These are phyloP conservation scores for Poeciliopsis paucimaculata DNA, from an alignment of 2,797 vertebrate species.

Conservation along the genomic window DNA sequence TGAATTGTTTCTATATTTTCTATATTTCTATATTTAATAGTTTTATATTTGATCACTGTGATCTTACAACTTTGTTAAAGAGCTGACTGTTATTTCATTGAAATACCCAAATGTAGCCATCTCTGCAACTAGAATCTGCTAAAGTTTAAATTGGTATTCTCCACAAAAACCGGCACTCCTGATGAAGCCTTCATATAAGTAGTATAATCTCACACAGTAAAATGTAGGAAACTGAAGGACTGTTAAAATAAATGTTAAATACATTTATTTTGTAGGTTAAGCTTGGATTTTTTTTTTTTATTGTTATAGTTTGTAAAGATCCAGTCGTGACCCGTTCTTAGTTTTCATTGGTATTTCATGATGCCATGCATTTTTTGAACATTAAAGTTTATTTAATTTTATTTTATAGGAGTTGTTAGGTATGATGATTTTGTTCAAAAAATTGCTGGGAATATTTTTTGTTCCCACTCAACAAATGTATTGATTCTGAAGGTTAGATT, in stretches of 20 bases:
- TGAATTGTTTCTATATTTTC: background rate
- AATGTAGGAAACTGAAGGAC: background rate
- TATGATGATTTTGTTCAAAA: background rate
- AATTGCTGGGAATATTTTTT: background rate
- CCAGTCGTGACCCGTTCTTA: background rate
- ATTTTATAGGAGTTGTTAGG: background rate
- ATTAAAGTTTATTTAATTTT: background rate
- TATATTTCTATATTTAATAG: background rate
- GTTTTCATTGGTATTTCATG: background rate
- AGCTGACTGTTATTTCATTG: background rate
- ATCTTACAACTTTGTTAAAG: background rate
- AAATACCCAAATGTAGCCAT: background rate
- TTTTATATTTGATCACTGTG: background rate
- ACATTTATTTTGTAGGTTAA: background rate
- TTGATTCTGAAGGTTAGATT: background rate
- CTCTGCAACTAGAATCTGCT: background rate
- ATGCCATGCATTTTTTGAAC: background rate
- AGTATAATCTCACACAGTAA: background rate
- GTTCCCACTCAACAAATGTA: background rate
- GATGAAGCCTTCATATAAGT: background rate
- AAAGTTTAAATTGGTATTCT: background rate
- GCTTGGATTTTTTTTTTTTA: too few relatives aligned
- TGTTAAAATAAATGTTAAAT: background rate
- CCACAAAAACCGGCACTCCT: background rate
- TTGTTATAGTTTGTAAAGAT: background rate